Evolutionary conservation across 2,888 invertebrate genomes (phyloP).

Genomic region (Thysanoteuthis rhombus): DNA sequence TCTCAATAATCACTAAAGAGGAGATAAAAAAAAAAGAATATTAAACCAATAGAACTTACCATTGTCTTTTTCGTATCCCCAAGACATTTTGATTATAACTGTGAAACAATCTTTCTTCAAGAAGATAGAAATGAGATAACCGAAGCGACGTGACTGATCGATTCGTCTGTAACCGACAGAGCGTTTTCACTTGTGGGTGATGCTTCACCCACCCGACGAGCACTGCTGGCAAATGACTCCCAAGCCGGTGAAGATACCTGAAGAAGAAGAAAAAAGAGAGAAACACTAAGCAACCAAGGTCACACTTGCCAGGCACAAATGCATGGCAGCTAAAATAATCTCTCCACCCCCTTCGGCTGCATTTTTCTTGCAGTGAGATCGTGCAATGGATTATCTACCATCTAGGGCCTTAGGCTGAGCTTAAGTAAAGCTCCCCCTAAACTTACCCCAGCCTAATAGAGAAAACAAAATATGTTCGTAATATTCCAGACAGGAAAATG

Average conservation of each 20-base stretch:
- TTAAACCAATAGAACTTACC: background rate
- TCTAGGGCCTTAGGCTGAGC: too few relatives aligned
- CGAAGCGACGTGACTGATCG: background rate
- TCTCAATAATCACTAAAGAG: too few relatives aligned
- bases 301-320: background rate
- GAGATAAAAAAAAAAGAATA: background rate
- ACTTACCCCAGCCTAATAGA: too few relatives aligned
- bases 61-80: background rate
- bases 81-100: background rate
- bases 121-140: background rate
- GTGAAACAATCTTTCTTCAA: background rate
- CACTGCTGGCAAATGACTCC: background rate
- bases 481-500: too few relatives aligned
- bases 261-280: background rate
- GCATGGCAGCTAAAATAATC: too few relatives aligned
- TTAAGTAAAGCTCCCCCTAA: too few relatives aligned
- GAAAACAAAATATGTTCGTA: too few relatives aligned
- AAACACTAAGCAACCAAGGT: background rate
- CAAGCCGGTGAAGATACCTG: background rate
- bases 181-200: background rate
- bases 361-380: too few relatives aligned
- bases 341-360: too few relatives aligned
- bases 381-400: too few relatives aligned
- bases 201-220: background rate
- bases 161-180: background rate